These are phyloP conservation scores for Micromesistius poutassou DNA, from an alignment of 2,797 vertebrate species.

Conservation along the genomic window DNA sequence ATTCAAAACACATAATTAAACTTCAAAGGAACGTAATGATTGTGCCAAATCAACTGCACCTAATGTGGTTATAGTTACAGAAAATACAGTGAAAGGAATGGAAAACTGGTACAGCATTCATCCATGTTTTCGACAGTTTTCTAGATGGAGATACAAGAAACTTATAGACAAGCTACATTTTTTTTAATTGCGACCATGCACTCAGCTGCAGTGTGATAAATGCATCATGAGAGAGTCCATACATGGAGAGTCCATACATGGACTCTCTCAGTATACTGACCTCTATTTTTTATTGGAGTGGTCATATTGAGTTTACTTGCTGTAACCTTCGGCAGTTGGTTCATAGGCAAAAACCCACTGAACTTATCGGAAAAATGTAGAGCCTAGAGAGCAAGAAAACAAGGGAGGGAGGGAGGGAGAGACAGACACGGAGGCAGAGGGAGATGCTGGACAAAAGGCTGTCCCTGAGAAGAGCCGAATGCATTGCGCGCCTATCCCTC, in stretches of 20 bases:
- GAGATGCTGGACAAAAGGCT: slow-evolving; percentile 8
- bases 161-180: not conserved
- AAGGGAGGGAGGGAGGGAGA: not conserved
- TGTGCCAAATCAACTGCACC: not conserved
- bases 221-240: not conserved
- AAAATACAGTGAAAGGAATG: not conserved
- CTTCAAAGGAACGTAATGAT: not conserved
- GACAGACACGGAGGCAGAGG: not conserved
- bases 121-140: not conserved
- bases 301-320: not conserved
- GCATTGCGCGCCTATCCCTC: not conserved
- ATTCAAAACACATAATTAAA: not conserved
- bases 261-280: too few species aligned
- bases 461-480: slow-evolving; percentile 10
- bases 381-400: not conserved
- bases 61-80: not conserved
- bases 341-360: not conserved
- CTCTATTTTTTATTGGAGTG: too few species aligned
- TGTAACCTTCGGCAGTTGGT: not conserved
- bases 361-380: not conserved
- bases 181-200: not conserved
- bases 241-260: too few species aligned
- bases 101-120: not conserved
- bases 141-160: not conserved
- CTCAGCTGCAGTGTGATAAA: not conserved